Conservation (phyloP, 1,140 invertebrate species). For the Frieseomelitta varia region DNA sequence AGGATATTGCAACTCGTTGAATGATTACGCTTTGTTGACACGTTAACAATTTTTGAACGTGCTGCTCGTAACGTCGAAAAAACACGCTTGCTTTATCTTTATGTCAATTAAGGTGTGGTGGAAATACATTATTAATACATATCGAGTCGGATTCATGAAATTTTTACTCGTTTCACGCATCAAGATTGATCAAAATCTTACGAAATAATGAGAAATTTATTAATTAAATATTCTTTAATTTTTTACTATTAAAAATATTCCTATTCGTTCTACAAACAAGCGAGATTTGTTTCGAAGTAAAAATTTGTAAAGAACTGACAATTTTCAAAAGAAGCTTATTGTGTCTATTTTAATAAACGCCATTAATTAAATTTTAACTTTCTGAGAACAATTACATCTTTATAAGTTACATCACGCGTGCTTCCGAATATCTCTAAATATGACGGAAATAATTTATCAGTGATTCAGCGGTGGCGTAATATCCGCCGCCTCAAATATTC, state of each 20-base stretch:
- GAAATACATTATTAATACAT: conserved; percentile 28
- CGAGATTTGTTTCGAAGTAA: background rate
- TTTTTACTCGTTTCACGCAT: background rate
- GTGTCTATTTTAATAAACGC: background rate
- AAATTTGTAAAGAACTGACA: background rate
- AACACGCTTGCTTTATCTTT: conserved; percentile 41
- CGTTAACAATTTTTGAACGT: conserved; percentile 38
- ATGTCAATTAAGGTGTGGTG: conserved; percentile 19
- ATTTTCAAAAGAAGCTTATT: background rate
- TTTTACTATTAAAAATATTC: background rate
- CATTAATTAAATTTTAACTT: background rate
- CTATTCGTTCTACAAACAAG: background rate
- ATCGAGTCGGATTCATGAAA: background rate
- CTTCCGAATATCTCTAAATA: conserved; percentile 42
- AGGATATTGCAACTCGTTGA: conserved; percentile 16
- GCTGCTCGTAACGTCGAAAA: conserved; percentile 12
- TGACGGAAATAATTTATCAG: conserved; percentile 48
- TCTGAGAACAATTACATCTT: background rate
- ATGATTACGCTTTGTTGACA: conserved; percentile 40
- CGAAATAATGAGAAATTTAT: background rate
- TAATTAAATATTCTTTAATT: background rate
- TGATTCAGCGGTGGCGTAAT: conserved; percentile 52
- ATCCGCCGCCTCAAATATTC: conserved; percentile 33
- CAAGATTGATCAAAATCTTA: background rate
- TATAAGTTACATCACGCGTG: conserved; percentile 33